Evolutionary conservation across 2,888 invertebrate species (phyloP), one percentile per base, ranked within the genome.

Genomic region (Amiota mariae): DNA sequence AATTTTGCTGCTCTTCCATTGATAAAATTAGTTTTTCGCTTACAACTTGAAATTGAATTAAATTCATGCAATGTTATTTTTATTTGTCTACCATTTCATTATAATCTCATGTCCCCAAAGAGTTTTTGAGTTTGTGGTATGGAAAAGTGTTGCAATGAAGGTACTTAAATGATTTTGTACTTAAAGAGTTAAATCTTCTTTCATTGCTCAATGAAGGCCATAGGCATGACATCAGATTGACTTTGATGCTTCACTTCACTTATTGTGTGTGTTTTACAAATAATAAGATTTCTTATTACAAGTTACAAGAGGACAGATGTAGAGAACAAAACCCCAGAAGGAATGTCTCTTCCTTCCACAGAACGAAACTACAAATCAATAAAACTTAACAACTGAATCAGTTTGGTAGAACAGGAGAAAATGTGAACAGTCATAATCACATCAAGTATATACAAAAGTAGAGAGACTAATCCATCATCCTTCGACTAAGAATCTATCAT

Each of bases 261-360:
- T 6, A 36, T 77, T 78, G 80, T 79, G 82, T 82, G 77, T 77
- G 82, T 82, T 76, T 77, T 78, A 77, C 72, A 75, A 74, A 76
- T 84, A 83, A 86, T 86, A 85, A 83, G 85, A 80, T 83, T 85
- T 49, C 59, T 15, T 59, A 63, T 46, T 46, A 11, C 24, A 24
- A 24, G 3, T 24, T 24, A 3, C 3, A 24, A n/a, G n/a, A n/a
- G n/a, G 24, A 24, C 24, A 63, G 63, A 56, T 59, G 24, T 63
- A 63, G 46, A 46, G 36, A 36, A 6, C 24, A 24, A 3, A 24
- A 24, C 24, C 24, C 24, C 24, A 24, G 24, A 36, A 24, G 24
- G 24, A 36, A 6, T n/a, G n/a, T n/a, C n/a, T n/a, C n/a, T n/a
- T n/a, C n/a, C n/a, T n/a, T n/a, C n/a, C n/a, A n/a, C n/a, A n/a